Percentiles rank a stretch among this genome's conserved stretches.
Conservation (phyloP, 2,888 invertebrate species). For the Sturmia bella region DNA sequence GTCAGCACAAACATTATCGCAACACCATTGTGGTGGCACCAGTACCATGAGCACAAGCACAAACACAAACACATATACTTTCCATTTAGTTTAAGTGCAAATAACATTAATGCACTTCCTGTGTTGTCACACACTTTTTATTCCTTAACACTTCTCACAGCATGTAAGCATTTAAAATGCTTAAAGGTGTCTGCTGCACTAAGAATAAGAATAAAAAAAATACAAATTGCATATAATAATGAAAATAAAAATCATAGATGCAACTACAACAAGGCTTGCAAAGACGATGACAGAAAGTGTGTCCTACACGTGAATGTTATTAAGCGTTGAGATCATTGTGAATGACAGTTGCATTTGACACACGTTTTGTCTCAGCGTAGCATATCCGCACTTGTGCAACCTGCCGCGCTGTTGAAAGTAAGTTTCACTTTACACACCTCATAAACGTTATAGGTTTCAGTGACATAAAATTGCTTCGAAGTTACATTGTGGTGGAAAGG, state of each 20-base stretch:
- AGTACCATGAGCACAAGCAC: too few species aligned
- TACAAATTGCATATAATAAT: constrained; percentile 1
- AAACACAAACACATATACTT: constrained; percentile 58
- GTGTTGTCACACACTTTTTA: constrained; percentile 69
- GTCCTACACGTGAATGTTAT: constrained; percentile 61
- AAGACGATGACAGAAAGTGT: constrained; percentile 50
- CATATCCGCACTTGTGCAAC: constrained; percentile 14
- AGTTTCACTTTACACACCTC: constrained; percentile 48
- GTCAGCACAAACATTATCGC: constrained; percentile 12
- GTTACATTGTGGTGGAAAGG: constrained; percentile 51
- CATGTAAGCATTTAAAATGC: constrained; percentile 69
- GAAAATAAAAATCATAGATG: constrained; percentile 39
- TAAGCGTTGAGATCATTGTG: constrained; percentile 68
- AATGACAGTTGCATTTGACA: constrained; percentile 70
- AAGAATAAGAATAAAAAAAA: constrained; percentile 35
- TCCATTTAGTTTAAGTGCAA: constrained; percentile 70
- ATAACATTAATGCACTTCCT: constrained; percentile 70
- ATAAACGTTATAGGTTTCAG: constrained; percentile 57
- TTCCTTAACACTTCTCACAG: constrained; percentile 69
- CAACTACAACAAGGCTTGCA: constrained; percentile 6
- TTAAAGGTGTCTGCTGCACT: constrained; percentile 69
- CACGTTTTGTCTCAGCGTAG: constrained; percentile 53
- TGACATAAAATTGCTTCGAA: constrained; percentile 50
- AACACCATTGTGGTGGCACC: constrained; percentile 36
- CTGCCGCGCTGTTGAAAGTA: constrained; percentile 21